Evolutionary conservation across 2,888 invertebrate species (phyloP).

Genomic region (Nemotelus pantherinus): DNA sequence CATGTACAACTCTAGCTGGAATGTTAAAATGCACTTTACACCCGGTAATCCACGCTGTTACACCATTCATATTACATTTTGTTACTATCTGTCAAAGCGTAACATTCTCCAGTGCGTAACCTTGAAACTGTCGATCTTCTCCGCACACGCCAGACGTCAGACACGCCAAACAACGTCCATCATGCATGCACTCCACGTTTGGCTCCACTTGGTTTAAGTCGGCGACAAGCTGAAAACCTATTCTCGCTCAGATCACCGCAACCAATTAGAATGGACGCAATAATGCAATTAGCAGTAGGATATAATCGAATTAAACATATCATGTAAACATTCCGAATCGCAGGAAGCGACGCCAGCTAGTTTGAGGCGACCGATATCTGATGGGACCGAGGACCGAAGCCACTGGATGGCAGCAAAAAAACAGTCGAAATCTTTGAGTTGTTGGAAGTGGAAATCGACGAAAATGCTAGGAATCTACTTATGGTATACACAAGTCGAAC

Average conservation of each 20-base stretch:
- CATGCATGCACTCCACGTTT: background rate
- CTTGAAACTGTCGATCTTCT: slow-evolving; percentile 16
- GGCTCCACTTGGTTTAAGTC: background rate
- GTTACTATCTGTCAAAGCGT: background rate
- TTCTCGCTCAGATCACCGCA: background rate
- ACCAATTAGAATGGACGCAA: slow-evolving; percentile 5
- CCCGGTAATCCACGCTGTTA: no score
- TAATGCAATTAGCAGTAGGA: slow-evolving; percentile 32
- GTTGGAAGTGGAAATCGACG: background rate
- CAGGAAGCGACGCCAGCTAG: background rate
- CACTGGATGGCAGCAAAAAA: background rate
- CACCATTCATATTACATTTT: no score
- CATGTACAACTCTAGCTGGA: no score
- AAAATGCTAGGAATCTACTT: background rate
- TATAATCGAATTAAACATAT: slow-evolving; percentile 22
- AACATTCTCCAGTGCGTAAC: background rate
- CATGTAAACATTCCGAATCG: background rate
- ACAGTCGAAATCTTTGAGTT: background rate
- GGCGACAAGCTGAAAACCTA: background rate
- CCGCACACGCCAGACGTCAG: background rate
- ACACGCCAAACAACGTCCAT: background rate
- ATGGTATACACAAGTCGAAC: background rate
- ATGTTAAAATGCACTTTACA: no score
- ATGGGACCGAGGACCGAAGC: background rate
- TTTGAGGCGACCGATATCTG: background rate